phyloP scores from a whole-genome alignment of 2,888 invertebrate species.

The Thumatha senex region DNA sequence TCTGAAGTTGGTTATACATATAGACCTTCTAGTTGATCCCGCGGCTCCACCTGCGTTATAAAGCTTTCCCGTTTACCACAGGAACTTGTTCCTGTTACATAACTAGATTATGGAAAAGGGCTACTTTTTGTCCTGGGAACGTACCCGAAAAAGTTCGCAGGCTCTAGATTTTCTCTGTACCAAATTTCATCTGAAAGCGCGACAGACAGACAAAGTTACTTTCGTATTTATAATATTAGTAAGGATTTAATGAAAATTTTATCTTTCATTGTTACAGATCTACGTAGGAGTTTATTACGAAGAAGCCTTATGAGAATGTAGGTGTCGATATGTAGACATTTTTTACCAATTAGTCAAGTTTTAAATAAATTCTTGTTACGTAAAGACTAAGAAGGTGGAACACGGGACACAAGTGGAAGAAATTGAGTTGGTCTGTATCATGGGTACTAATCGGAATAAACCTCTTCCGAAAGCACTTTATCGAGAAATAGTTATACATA shows the following conservation, averaged over 20 bases:
- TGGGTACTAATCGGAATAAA: conserved; percentile 40
- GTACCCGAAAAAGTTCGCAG: no score
- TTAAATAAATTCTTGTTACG: conserved; percentile 65
- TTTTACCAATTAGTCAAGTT: conserved; percentile 75
- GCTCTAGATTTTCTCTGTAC: no score
- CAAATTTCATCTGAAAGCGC: no score
- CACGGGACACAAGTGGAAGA: conserved; percentile 74
- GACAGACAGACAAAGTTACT: no score
- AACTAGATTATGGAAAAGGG: no score
- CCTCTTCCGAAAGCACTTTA: conserved; percentile 40
- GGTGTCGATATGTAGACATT: conserved; percentile 74
- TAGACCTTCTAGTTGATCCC: no score
- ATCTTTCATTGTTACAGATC: conserved; percentile 66
- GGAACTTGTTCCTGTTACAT: no score
- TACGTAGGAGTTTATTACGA: conserved; percentile 82
- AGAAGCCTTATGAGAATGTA: conserved; percentile 82
- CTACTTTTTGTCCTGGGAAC: no score
- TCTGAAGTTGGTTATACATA: conserved; percentile 1
- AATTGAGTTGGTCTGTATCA: conserved; percentile 49
- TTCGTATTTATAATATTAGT: no score
- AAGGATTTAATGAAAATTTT: conserved; percentile 4
- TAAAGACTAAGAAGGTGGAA: conserved; percentile 68
- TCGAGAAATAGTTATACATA: conserved; percentile 27
- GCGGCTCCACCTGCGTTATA: no score
- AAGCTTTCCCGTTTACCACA: no score